A percentile compares a stretch with the other conserved stretches of the same genome.
phyloP scores from a whole-genome alignment of 2,113 vertebrate genomes.

The Myotis yumanensis region DNA sequence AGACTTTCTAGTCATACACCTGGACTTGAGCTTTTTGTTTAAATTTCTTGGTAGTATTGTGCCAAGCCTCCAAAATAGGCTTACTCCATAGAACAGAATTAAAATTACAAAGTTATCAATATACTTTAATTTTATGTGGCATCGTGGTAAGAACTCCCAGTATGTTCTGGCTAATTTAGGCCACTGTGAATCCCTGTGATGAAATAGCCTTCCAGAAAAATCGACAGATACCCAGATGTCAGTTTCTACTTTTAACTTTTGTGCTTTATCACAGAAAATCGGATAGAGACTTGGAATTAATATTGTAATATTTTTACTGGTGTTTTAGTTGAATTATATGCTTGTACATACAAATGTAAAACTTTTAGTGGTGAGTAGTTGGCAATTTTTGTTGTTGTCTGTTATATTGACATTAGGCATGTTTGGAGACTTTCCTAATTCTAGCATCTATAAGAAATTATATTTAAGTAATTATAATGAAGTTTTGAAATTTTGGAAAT shows the following conservation, averaged over 20 bases:
- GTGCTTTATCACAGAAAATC: slow-evolving; percentile 19
- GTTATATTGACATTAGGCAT: slow-evolving; percentile 6
- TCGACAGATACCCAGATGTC: not conserved
- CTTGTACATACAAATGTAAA: slow-evolving; percentile 58
- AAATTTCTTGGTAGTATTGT: slow-evolving; percentile 22
- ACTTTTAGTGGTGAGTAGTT: slow-evolving; percentile 21
- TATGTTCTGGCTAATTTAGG: slow-evolving; percentile 30
- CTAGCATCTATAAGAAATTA: slow-evolving; percentile 56
- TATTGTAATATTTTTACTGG: not conserved
- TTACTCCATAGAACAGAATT: slow-evolving; percentile 32
- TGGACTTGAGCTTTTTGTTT: slow-evolving; percentile 37
- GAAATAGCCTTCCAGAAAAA: slow-evolving; percentile 50
- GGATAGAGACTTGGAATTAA: slow-evolving; percentile 52
- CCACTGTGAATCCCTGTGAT: slow-evolving; percentile 24
- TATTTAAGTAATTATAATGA: not conserved
- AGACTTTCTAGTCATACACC: slow-evolving; percentile 19
- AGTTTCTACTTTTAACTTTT: not conserved
- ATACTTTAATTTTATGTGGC: slow-evolving; percentile 25
- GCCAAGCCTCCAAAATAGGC: not conserved
- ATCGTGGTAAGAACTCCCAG: slow-evolving; percentile 27
- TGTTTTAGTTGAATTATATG: slow-evolving; percentile 48
- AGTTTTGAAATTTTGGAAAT: slow-evolving; percentile 54
- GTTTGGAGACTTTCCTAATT: slow-evolving; percentile 54
- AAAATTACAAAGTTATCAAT: not conserved
- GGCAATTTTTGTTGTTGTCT: not conserved